phyloP scores from a whole-genome alignment of 2,113 vertebrate genomes.

The Apeltes quadracus region DNA sequence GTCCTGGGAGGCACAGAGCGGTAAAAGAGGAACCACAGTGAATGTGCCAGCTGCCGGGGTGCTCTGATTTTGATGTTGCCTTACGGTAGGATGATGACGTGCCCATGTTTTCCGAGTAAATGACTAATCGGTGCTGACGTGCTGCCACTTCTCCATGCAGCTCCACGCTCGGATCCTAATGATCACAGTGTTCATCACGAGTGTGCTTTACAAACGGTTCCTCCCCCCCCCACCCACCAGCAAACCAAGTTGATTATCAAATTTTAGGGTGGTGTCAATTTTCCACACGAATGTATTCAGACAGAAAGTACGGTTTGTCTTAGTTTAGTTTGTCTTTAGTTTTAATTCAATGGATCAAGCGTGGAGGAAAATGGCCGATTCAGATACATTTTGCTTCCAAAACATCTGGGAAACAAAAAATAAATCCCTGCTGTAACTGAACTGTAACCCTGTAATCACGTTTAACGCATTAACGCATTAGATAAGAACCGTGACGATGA shows the following conservation, averaged over 20 bases:
- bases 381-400: background rate
- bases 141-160: conserved; percentile 13
- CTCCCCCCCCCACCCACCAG: background rate
- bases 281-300: conserved; percentile 14
- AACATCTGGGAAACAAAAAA: conserved; percentile 5
- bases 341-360: conserved; percentile 21
- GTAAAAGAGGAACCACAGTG: conserved; percentile 21
- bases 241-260: conserved; percentile 13
- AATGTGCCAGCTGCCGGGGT: conserved; percentile 24
- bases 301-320: conserved; percentile 17
- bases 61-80: conserved; percentile 6
- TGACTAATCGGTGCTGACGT: conserved; percentile 7
- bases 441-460: conserved; percentile 3
- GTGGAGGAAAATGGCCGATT: too few relatives aligned
- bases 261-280: conserved; percentile 1
- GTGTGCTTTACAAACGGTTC: conserved; percentile 19
- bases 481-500: conserved; percentile 10
- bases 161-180: background rate
- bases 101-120: background rate
- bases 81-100: background rate
- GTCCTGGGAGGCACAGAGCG: conserved; percentile 23
- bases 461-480: conserved; percentile 21
- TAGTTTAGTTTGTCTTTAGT: too few relatives aligned
- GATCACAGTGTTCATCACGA: conserved; percentile 18
- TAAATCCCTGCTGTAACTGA: conserved; percentile 3